Percentiles rank a stretch among this genome's conserved stretches.
phyloP scores from a whole-genome alignment of 23 tunicate genomes.

The Trididemnum clinides region DNA sequence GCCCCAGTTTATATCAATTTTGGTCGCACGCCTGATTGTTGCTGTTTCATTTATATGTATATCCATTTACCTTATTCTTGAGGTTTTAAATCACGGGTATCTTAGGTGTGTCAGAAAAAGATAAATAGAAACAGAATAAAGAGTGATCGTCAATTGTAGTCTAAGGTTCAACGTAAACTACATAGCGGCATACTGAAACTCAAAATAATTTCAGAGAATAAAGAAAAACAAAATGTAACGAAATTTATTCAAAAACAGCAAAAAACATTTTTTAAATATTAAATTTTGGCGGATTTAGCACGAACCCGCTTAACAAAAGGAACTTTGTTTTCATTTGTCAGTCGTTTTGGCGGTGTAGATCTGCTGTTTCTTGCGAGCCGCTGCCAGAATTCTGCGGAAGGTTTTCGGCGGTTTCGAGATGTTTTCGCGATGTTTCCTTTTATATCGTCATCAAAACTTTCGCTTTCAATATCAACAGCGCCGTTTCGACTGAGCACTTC shows the following conservation, averaged over 20 bases:
- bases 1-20: too few species aligned
- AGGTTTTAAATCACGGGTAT: too few species aligned
- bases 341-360: not conserved
- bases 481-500: constrained; percentile 49
- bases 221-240: not conserved
- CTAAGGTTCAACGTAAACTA: too few species aligned
- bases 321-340: not conserved
- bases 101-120: too few species aligned
- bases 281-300: not conserved
- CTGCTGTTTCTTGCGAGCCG: not conserved
- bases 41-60: too few species aligned
- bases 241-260: not conserved
- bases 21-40: too few species aligned
- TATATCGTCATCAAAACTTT: not conserved
- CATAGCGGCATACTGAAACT: too few species aligned
- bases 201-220: not conserved
- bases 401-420: not conserved
- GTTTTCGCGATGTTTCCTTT: not conserved
- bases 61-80: too few species aligned
- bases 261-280: not conserved
- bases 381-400: not conserved
- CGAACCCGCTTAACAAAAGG: not conserved
- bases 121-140: too few species aligned
- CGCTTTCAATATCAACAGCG: not conserved
- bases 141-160: too few species aligned